Evolutionary conservation across 2,113 vertebrate species (phyloP).

Genomic region (Mellivora capensis): DNA sequence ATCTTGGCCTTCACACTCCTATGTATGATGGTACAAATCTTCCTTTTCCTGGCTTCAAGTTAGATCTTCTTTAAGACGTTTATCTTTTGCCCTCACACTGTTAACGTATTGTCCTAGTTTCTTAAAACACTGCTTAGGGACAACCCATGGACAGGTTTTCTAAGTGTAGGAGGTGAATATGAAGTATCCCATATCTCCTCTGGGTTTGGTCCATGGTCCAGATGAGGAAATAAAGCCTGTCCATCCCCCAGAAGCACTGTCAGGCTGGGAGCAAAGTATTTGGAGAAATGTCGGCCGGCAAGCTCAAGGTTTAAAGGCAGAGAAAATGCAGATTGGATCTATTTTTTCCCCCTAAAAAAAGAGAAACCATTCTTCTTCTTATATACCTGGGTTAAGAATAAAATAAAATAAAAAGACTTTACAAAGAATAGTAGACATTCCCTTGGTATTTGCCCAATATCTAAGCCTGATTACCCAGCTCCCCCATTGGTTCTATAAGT

Average conservation of each 20-base stretch:
- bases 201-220: background rate
- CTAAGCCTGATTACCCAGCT: background rate
- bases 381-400: background rate
- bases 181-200: background rate
- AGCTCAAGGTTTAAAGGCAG: background rate
- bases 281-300: background rate
- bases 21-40: background rate
- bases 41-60: background rate
- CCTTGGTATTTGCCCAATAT: background rate
- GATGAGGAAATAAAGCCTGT: background rate
- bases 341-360: background rate
- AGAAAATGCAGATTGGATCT: background rate
- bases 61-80: slow-evolving; percentile 7
- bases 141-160: background rate
- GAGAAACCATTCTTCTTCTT: background rate
- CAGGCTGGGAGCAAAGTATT: background rate
- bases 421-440: background rate
- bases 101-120: background rate
- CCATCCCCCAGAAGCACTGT: background rate
- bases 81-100: background rate
- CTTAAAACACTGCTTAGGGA: background rate
- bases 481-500: background rate
- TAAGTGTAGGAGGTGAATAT: background rate
- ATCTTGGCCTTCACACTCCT: background rate
- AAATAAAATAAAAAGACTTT: background rate